Base-by-base conservation (phyloP, 2,797 vertebrate species). In the Onychomys leucogaster region DNA sequence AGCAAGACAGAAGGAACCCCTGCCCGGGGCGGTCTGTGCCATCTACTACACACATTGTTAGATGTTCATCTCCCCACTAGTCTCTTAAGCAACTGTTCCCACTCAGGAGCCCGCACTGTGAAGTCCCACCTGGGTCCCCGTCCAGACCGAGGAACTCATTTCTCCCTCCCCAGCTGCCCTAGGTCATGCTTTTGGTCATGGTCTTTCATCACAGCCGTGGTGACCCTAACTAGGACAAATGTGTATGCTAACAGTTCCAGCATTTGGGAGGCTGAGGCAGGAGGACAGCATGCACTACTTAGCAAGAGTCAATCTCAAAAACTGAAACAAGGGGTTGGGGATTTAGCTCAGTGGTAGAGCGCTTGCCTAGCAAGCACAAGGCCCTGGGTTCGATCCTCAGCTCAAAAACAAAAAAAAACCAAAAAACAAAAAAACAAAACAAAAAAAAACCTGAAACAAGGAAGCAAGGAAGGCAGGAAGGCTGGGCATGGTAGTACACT, bases 11-110 rank as follows among this genome's bases (percentile, higher is more conserved):
- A 29, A 3, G 3, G 11, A 69, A 21, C 1, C 59, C 27, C 25
- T 21, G 75, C 32, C 73, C 75, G 2, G 0, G 46, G 32, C 6
- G 25, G n/a, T 34, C 91, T 41, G n/a, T 5, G 80, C 8, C 52
- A 41, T 67, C 43, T 25, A 10, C 10, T 17, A 4, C 0, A 21
- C 25, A 2, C 25, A 5, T 1, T 67, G 52, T 13, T 7, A 90
- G 92, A 59, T 3, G 14, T 32, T 46, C 73, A 41, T 2, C 21
- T 82, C 43, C 14, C 19, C 2, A 13, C 27, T 3, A 10, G 3
- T 27, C 71, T 81, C 77, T 7, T 6, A 9, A 41, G 2, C 1
- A 6, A 27, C 6, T 13, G 27, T 25, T 65, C 16, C 46, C 0
- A 19, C 49, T 27, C 21, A 9, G 19, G 1, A 3, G 57, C 2